Conservation (phyloP, 2,888 invertebrate genomes). For the Halocaridina rubra region DNA sequence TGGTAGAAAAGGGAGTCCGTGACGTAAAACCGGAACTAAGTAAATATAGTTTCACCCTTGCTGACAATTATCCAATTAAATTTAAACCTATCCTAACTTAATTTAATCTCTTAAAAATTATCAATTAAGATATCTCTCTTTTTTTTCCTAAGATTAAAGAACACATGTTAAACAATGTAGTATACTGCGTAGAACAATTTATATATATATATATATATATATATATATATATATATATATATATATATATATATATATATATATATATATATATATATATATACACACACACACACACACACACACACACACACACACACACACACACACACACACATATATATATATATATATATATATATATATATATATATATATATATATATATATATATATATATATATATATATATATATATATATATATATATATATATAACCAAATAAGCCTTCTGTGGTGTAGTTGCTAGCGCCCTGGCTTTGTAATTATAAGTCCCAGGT, state of each 20-base stretch:
- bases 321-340: background rate
- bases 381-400: background rate
- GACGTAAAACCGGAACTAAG: too few relatives aligned
- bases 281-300: background rate
- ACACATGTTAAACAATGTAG: too few relatives aligned
- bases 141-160: too few relatives aligned
- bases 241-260: background rate
- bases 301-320: background rate
- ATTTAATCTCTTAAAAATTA: too few relatives aligned
- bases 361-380: background rate
- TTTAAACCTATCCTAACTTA: too few relatives aligned
- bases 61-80: too few relatives aligned
- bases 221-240: conserved; percentile 1
- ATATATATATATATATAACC: background rate
- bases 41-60: too few relatives aligned
- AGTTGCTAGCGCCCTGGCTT: too few relatives aligned
- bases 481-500: too few relatives aligned
- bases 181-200: background rate
- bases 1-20: too few relatives aligned
- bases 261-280: background rate
- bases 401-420: background rate
- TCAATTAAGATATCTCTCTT: too few relatives aligned
- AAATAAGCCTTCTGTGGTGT: too few relatives aligned
- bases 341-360: background rate
- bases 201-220: background rate